Conservation (phyloP, 1,140 invertebrate species). For the Nebria ingens region DNA sequence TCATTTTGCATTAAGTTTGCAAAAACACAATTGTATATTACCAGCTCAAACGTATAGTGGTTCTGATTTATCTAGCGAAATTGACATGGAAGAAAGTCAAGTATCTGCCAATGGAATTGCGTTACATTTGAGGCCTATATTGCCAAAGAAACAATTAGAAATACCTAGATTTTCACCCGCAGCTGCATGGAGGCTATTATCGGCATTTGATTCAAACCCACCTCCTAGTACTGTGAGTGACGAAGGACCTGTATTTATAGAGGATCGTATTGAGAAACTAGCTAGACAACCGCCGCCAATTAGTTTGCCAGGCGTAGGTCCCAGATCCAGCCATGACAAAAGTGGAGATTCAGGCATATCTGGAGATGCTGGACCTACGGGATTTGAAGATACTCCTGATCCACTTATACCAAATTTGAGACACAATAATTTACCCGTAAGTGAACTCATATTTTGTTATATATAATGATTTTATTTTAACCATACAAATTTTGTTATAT, state of each 20-base stretch:
- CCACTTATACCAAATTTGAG: not conserved
- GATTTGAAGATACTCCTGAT: constrained; percentile 19
- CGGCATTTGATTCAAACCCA: constrained; percentile 30
- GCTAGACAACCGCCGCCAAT: constrained; percentile 41
- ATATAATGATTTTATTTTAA: too few species aligned
- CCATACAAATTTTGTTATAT: too few species aligned
- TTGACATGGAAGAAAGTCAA: constrained; percentile 32
- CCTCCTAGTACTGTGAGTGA: constrained; percentile 22
- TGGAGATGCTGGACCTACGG: constrained; percentile 42
- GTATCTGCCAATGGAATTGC: constrained; percentile 45
- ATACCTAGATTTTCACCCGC: constrained; percentile 70
- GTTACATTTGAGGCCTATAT: constrained; percentile 58
- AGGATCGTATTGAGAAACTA: constrained; percentile 43
- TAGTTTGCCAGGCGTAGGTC: constrained; percentile 29
- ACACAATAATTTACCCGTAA: constrained; percentile 14
- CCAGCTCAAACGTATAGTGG: constrained; percentile 37
- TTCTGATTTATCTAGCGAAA: constrained; percentile 42
- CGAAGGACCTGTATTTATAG: constrained; percentile 32
- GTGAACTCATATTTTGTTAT: too few species aligned
- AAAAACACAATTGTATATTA: constrained; percentile 13
- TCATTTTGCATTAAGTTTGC: constrained; percentile 15
- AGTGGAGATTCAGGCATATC: constrained; percentile 73
- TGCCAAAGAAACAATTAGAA: constrained; percentile 64
- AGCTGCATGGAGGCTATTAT: constrained; percentile 68
- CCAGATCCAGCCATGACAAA: constrained; percentile 46